Conservation (phyloP, 2,113 vertebrate species). For the Triplophysa rosa region DNA sequence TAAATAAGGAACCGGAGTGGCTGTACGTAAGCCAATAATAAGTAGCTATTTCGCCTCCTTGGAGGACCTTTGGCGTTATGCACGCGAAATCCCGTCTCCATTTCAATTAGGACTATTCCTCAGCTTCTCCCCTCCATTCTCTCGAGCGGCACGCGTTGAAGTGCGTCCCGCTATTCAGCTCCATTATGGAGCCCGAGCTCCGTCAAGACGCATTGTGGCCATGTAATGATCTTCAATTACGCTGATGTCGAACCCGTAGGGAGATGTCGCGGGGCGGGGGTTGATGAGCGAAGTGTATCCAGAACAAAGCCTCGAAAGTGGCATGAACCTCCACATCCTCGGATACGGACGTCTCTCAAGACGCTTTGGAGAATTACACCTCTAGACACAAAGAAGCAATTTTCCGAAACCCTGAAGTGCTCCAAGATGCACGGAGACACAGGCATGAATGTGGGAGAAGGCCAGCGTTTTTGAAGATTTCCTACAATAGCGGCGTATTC, state of each 20-base stretch:
- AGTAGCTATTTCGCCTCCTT: slow-evolving; percentile 66
- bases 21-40: slow-evolving; percentile 77
- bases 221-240: slow-evolving; percentile 82
- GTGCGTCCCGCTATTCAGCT: slow-evolving; percentile 71
- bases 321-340: slow-evolving; percentile 71
- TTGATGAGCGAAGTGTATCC: slow-evolving; percentile 59
- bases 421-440: slow-evolving; percentile 42
- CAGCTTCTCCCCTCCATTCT: slow-evolving; percentile 56
- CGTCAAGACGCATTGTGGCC: slow-evolving; percentile 77
- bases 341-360: slow-evolving; percentile 72
- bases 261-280: slow-evolving; percentile 59
- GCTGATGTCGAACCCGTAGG: slow-evolving; percentile 70
- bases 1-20: slow-evolving; percentile 62
- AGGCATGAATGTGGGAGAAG: slow-evolving; percentile 14
- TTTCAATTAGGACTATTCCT: slow-evolving; percentile 74
- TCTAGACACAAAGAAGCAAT: slow-evolving; percentile 65
- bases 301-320: slow-evolving; percentile 77
- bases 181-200: slow-evolving; percentile 72
- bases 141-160: slow-evolving; percentile 50
- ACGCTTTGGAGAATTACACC: slow-evolving; percentile 66
- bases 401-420: slow-evolving; percentile 59
- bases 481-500: slow-evolving; percentile 49
- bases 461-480: slow-evolving; percentile 59
- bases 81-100: slow-evolving; percentile 74
- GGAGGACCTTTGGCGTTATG: slow-evolving; percentile 70